phyloP scores from a whole-genome alignment of 2,113 vertebrate genomes.

The Isichthys henryi region DNA sequence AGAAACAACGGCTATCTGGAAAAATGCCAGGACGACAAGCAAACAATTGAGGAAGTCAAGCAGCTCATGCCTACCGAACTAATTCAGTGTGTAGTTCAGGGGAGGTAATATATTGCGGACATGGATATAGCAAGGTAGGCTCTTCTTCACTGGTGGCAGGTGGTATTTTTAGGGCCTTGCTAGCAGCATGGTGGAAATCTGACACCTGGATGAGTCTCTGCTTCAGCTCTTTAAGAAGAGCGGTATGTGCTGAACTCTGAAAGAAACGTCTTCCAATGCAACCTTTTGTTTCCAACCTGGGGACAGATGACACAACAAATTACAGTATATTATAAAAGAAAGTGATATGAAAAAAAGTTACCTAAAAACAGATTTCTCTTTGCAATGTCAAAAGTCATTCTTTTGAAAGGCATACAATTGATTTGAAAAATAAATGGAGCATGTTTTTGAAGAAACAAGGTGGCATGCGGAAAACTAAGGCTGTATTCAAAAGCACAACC shows the following conservation, averaged over 20 bases:
- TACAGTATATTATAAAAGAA: background rate
- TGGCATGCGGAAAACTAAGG: background rate
- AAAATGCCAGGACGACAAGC: background rate
- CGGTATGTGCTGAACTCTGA: conserved; percentile 65
- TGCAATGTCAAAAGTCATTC: background rate
- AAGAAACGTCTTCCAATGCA: conserved; percentile 90
- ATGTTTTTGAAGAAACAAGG: background rate
- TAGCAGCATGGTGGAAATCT: conserved; percentile 88
- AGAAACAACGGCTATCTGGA: background rate
- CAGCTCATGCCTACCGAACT: conserved; percentile 67
- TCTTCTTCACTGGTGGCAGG: conserved; percentile 54
- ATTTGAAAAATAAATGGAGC: background rate
- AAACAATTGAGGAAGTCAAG: background rate
- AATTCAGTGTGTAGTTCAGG: conserved; percentile 85
- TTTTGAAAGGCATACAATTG: background rate
- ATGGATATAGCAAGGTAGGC: conserved; percentile 38
- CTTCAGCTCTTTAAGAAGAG: conserved; percentile 76
- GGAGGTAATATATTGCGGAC: conserved; percentile 64
- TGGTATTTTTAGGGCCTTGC: conserved; percentile 76
- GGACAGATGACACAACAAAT: background rate
- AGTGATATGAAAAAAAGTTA: background rate
- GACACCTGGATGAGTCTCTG: conserved; percentile 77
- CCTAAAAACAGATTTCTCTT: background rate
- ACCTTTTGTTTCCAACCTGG: conserved; percentile 77
- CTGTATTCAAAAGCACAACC: background rate